phyloP scores from a whole-genome alignment of 2,888 invertebrate species.

The Zaprionus bogoriensis region DNA sequence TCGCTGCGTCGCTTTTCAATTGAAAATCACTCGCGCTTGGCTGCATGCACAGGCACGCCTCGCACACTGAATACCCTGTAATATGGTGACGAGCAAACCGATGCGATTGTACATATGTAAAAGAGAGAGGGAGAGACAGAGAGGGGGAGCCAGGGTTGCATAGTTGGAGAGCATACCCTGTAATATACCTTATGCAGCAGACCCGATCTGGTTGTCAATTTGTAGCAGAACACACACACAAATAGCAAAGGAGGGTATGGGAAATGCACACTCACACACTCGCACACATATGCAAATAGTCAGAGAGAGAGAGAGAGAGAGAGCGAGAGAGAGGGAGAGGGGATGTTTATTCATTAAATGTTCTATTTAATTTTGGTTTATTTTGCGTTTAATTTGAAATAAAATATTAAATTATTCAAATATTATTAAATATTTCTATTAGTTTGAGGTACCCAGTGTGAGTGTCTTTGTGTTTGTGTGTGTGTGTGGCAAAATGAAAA shows the following conservation, averaged over 20 bases:
- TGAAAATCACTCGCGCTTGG: constrained; percentile 59
- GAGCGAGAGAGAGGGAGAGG: neutral
- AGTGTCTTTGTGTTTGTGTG: constrained; percentile 7
- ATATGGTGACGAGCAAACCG: neutral
- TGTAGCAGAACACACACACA: constrained; percentile 1
- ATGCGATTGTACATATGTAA: neutral
- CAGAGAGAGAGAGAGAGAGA: constrained; percentile 24
- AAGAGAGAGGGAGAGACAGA: too few relatives aligned
- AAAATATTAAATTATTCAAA: constrained; percentile 19
- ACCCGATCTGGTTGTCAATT: constrained; percentile 29
- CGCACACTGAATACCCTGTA: neutral
- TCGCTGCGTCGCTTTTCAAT: constrained; percentile 60
- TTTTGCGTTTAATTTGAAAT: constrained; percentile 14
- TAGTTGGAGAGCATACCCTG: neutral
- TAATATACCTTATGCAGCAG: neutral
- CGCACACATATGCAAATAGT: constrained; percentile 19
- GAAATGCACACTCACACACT: neutral
- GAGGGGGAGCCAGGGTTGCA: neutral
- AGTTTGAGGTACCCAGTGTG: neutral
- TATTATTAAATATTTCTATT: constrained; percentile 1
- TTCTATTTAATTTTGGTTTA: constrained; percentile 37
- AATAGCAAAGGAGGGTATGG: too few relatives aligned
- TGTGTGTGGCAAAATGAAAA: constrained; percentile 29
- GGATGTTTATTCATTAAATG: constrained; percentile 32
- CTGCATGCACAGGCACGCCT: constrained; percentile 4